Evolutionary conservation across 2,888 invertebrate genomes (phyloP).

Genomic region (Mimumesa dahlbomi): DNA sequence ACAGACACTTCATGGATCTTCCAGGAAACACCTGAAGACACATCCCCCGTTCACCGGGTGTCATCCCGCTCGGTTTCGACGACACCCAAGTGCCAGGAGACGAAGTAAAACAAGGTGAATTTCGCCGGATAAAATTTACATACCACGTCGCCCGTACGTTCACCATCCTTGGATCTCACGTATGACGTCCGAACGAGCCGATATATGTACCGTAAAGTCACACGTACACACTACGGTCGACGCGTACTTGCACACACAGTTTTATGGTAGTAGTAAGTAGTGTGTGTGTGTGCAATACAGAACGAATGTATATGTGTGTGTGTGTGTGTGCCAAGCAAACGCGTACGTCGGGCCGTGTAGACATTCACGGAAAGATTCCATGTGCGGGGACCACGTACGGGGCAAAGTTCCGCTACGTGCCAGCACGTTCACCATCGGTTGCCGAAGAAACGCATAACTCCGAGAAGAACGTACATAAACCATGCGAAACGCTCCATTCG

Average conservation of each 20-base stretch:
- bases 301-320: background rate
- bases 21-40: conserved; percentile 20
- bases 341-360: background rate
- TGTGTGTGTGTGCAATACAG: no score
- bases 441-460: conserved; percentile 59
- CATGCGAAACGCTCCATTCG: conserved; percentile 48
- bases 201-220: conserved; percentile 40
- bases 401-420: conserved; percentile 71
- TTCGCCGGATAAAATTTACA: conserved; percentile 13
- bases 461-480: conserved; percentile 42
- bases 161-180: conserved; percentile 5
- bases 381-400: conserved; percentile 40
- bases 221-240: conserved; percentile 1
- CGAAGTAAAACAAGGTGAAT: conserved; percentile 26
- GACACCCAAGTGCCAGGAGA: background rate
- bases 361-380: conserved; percentile 28
- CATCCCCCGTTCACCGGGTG: conserved; percentile 25
- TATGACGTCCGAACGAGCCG: conserved; percentile 12
- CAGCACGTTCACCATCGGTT: conserved; percentile 57
- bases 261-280: no score
- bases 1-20: no score
- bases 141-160: conserved; percentile 7
- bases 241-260: background rate
- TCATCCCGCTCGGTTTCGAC: background rate
- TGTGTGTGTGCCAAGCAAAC: no score